Evolutionary conservation across 2,888 invertebrate species (phyloP), one percentile per base, ranked within the genome.

Genomic region (Macrophya alboannulata): DNA sequence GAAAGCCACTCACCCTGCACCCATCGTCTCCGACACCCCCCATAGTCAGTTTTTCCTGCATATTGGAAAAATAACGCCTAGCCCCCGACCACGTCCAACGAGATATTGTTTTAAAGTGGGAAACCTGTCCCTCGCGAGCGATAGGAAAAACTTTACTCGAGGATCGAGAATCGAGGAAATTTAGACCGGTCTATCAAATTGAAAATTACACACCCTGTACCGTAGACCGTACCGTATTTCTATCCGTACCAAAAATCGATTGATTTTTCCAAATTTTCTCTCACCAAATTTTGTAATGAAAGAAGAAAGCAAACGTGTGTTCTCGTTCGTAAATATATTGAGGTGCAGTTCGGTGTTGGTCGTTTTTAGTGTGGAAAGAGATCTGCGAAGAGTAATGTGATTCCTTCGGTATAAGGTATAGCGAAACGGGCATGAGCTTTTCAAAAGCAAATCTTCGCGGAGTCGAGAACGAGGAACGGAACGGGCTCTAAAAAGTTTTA

Each of bases 51-150:
- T 81, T 81, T 88, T 88, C 87, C 87, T 88, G 89, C 88, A 90
- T 91, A 90, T 90, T 90, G 91, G 89, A 90, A 91, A 89, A 90
- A 91, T 90, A 90, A 90, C 89, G 87, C 87, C 85, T 55, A 12
- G 10, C 15, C 85, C 82, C 72, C 59, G 55, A 25, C 55, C 89
- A 90, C 90, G 90, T 89, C 90, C 89, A 90, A 86, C 87, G 88
- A 88, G 89, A 92, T 91, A 93, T 93, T 93, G 92, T 92, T 93
- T 92, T 92, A 92, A 92, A 93, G 89, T 89, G 91, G 43, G 88
- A 90, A 92, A 93, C 91, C 91, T 91, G 91, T 92, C 93, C 92
- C 93, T 79, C 43, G 93, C 87, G 93, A 89, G 90, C 89, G 86
- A 88, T 90, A 89, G 68, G 40, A 77, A 83, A 83, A 71, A 68